phyloP scores from a whole-genome alignment of 2,888 invertebrate species.

The Netelia virgata region DNA sequence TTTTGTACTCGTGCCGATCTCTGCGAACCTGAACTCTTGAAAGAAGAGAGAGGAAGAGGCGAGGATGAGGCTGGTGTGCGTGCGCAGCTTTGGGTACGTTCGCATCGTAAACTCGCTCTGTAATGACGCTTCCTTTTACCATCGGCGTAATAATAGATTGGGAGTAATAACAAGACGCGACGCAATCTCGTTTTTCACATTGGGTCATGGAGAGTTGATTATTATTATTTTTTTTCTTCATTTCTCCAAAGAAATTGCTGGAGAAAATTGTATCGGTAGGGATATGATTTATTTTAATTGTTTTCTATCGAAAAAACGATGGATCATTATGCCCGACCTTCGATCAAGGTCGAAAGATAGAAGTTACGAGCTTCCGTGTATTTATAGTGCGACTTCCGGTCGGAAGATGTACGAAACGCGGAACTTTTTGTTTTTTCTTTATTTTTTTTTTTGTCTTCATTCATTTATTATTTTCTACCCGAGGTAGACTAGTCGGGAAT shows the following conservation, averaged over 20 bases:
- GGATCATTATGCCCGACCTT: too few species aligned
- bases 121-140: conserved; percentile 41
- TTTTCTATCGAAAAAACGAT: too few species aligned
- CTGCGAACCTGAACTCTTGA: conserved; percentile 57
- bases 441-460: too few species aligned
- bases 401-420: conserved; percentile 40
- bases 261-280: too few species aligned
- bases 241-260: too few species aligned
- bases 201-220: conserved; percentile 28
- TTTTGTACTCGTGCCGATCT: conserved; percentile 45
- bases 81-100: background rate
- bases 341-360: too few species aligned
- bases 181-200: conserved; percentile 31
- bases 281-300: too few species aligned
- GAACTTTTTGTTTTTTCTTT: conserved; percentile 6
- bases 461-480: too few species aligned
- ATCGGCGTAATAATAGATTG: conserved; percentile 34
- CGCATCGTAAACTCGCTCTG: conserved; percentile 47
- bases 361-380: too few species aligned
- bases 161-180: conserved; percentile 37
- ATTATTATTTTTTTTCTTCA: background rate
- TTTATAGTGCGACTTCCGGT: background rate
- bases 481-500: conserved; percentile 43
- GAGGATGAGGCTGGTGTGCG: too few species aligned
- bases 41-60: background rate